Conservation (phyloP, 2,797 vertebrate genomes). For the Australoheros facetus region DNA sequence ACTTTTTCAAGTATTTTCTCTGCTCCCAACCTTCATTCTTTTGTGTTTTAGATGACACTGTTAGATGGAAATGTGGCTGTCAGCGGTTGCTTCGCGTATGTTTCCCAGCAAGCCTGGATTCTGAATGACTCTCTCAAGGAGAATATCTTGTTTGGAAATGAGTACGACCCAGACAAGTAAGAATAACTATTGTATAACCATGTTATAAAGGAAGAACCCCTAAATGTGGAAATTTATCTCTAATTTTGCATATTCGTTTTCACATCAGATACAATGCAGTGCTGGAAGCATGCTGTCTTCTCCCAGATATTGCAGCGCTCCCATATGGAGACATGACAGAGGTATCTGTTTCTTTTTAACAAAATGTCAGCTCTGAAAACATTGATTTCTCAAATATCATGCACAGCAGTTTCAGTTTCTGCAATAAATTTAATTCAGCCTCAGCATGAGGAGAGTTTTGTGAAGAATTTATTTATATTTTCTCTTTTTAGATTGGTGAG, state of each 20-base stretch:
- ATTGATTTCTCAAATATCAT: background rate
- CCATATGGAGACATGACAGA: slow-evolving; percentile 87
- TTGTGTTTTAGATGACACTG: slow-evolving; percentile 82
- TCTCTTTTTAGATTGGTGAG: slow-evolving; percentile 81
- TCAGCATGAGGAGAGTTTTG: background rate
- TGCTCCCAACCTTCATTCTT: slow-evolving; percentile 1
- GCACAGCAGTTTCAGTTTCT: background rate
- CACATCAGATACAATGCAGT: slow-evolving; percentile 77
- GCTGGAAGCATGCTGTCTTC: slow-evolving; percentile 84
- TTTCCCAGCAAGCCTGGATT: slow-evolving; percentile 87
- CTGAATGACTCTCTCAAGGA: slow-evolving; percentile 85
- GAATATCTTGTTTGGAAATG: slow-evolving; percentile 86
- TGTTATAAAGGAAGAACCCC: background rate
- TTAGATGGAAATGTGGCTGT: slow-evolving; percentile 82
- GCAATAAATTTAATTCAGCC: background rate
- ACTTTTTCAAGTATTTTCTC: background rate
- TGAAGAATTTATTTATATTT: background rate
- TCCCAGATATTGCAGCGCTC: slow-evolving; percentile 81
- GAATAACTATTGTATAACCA: slow-evolving; percentile 7
- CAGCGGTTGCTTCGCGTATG: slow-evolving; percentile 80
- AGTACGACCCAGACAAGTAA: slow-evolving; percentile 80
- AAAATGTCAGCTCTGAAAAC: background rate
- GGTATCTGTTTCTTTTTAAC: slow-evolving; percentile 64
- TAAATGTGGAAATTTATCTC: background rate
- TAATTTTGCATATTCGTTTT: slow-evolving; percentile 8